These are phyloP conservation scores for Sinhomidia bicolor DNA, from an alignment of 2,888 invertebrate genomes.

Conservation along the genomic window DNA sequence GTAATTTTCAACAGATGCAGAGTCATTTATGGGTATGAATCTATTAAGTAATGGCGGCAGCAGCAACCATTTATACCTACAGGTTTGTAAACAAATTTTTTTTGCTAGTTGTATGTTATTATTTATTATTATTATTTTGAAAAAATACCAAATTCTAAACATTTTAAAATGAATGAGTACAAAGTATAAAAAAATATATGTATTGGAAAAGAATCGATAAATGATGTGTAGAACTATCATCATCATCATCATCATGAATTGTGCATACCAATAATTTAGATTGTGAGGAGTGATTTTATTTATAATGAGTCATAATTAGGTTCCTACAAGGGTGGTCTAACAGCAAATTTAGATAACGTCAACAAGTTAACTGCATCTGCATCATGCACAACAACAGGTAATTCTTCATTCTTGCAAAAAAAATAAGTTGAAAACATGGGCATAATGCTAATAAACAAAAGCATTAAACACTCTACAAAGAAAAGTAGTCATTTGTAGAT, in stretches of 20 bases:
- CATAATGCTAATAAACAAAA: neutral
- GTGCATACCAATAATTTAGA: constrained; percentile 38
- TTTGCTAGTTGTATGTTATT: neutral
- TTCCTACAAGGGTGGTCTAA: constrained; percentile 55
- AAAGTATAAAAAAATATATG: too few relatives aligned
- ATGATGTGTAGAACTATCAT: neutral
- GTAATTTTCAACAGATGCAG: constrained; percentile 24
- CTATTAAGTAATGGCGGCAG: neutral
- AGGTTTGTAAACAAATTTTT: constrained; percentile 36
- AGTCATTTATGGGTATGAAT: neutral
- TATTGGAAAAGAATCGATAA: neutral
- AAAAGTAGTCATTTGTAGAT: neutral
- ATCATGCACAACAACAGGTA: constrained; percentile 26
- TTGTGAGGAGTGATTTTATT: constrained; percentile 54
- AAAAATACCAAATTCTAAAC: too few relatives aligned
- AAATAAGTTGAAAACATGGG: neutral
- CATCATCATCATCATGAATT: neutral
- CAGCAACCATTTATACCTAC: constrained; percentile 8
- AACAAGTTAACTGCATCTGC: constrained; percentile 6
- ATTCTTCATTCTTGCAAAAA: constrained; percentile 20
- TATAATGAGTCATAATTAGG: constrained; percentile 58
- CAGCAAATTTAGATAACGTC: constrained; percentile 13
- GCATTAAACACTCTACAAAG: neutral
- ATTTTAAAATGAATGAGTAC: neutral
- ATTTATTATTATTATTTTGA: neutral